These are phyloP conservation scores for Distichodus sexfasciatus DNA, from an alignment of 2,797 vertebrate species.

Conservation along the genomic window DNA sequence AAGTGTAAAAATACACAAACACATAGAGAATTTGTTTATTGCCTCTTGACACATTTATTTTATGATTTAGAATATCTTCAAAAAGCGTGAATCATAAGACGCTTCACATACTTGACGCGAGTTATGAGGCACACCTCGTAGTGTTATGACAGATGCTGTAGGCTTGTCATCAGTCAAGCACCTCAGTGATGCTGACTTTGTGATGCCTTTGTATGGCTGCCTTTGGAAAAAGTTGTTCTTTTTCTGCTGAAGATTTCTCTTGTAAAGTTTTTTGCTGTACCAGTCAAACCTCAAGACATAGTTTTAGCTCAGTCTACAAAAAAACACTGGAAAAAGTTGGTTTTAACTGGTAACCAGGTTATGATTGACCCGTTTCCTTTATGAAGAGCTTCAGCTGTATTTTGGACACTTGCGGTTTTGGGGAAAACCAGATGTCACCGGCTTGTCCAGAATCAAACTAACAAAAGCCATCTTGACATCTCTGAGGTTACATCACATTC, in stretches of 20 bases:
- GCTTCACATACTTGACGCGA: background rate
- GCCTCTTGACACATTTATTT: background rate
- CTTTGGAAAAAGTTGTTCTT: background rate
- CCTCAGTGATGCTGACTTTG: background rate
- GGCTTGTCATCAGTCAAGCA: background rate
- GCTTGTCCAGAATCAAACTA: no score
- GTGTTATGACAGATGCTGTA: conserved; percentile 26
- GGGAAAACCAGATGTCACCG: no score
- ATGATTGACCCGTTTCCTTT: no score
- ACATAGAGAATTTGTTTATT: background rate
- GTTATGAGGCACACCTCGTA: conserved; percentile 12
- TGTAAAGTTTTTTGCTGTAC: conserved; percentile 5
- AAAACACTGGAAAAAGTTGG: no score
- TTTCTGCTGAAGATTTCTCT: conserved; percentile 25
- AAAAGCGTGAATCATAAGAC: background rate
- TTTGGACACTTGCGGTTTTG: no score
- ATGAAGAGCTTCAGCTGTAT: no score
- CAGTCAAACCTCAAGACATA: background rate
- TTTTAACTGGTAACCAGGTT: no score
- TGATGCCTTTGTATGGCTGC: background rate
- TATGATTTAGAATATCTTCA: background rate
- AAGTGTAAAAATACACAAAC: conserved; percentile 1
- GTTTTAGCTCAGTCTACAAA: conserved; percentile 9
- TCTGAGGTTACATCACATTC: no score
- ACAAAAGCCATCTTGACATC: no score